Evolutionary conservation across 2,113 vertebrate genomes (phyloP).

Genomic region (Pterocles orientalis): DNA sequence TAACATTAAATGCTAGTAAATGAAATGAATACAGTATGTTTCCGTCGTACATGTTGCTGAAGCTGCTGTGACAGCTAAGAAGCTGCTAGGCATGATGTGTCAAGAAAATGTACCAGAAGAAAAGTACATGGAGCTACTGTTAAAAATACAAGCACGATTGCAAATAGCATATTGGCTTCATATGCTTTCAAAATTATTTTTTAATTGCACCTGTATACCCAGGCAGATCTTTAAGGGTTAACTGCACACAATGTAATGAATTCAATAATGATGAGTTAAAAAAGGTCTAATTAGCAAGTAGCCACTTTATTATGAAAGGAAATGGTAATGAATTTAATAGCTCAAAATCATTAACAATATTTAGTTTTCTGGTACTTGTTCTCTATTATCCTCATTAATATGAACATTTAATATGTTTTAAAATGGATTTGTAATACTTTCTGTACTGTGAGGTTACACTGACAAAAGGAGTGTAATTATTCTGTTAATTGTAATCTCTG

Average conservation of each 20-base stretch:
- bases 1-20: constrained; percentile 59
- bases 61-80: constrained; percentile 67
- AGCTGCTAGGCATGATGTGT: constrained; percentile 71
- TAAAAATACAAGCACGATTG: constrained; percentile 57
- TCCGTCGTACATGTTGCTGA: constrained; percentile 40
- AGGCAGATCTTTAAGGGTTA: constrained; percentile 79
- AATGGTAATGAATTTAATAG: constrained; percentile 96
- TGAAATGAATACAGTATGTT: constrained; percentile 60
- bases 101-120: constrained; percentile 66
- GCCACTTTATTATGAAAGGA: constrained; percentile 91
- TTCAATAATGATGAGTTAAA: constrained; percentile 89
- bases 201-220: constrained; percentile 75
- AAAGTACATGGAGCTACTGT: constrained; percentile 59
- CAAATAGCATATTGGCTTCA: constrained; percentile 8
- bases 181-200: constrained; percentile 59
- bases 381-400: constrained; percentile 91
- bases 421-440: constrained; percentile 89
- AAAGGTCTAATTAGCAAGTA: constrained; percentile 97
- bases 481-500: constrained; percentile 83
- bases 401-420: constrained; percentile 90
- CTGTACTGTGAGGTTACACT: constrained; percentile 80
- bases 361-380: constrained; percentile 86
- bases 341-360: constrained; percentile 95
- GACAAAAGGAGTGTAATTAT: constrained; percentile 84
- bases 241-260: constrained; percentile 81